Percentiles rank a stretch among this genome's conserved stretches.
Conservation (phyloP, 1,140 invertebrate genomes). For the Hycleus cichorii region DNA sequence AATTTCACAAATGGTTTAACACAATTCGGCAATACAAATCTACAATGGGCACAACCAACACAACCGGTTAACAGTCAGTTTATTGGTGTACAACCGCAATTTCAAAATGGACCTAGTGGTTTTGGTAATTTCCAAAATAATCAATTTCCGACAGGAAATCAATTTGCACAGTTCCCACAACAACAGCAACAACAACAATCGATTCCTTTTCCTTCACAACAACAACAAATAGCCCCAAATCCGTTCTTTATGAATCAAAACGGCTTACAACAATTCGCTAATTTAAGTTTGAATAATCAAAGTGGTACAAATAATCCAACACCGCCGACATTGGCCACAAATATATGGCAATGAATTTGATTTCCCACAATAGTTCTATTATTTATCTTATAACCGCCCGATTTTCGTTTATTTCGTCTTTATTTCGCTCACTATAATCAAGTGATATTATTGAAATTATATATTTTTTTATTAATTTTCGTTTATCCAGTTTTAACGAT, state of each 20-base stretch:
- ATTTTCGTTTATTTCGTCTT: conserved; percentile 2
- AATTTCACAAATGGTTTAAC: conserved; percentile 9
- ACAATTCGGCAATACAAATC: conserved; percentile 1
- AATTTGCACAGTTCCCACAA: conserved; percentile 5
- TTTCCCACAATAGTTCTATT: not conserved
- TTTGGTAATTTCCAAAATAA: conserved; percentile 6
- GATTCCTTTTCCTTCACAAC: conserved; percentile 4
- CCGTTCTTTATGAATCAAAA: conserved; percentile 32
- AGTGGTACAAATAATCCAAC: conserved; percentile 7
- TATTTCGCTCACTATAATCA: conserved; percentile 9
- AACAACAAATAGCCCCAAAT: conserved; percentile 21
- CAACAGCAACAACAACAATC: conserved; percentile 9
- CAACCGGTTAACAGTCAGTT: conserved; percentile 13
- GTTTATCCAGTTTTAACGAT: not conserved
- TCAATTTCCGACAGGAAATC: conserved; percentile 4
- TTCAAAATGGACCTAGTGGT: not conserved
- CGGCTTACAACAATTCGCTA: conserved; percentile 34
- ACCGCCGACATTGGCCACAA: conserved; percentile 24
- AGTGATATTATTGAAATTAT: conserved; percentile 12
- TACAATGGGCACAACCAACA: conserved; percentile 5
- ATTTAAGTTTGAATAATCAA: conserved; percentile 29
- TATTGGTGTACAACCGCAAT: conserved; percentile 14
- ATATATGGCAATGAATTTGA: conserved; percentile 34
- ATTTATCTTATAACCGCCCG: conserved; percentile 4
- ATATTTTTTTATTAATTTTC: conserved; percentile 5